These are phyloP conservation scores for Labia minor DNA, from an alignment of 2,888 invertebrate genomes.

Conservation along the genomic window DNA sequence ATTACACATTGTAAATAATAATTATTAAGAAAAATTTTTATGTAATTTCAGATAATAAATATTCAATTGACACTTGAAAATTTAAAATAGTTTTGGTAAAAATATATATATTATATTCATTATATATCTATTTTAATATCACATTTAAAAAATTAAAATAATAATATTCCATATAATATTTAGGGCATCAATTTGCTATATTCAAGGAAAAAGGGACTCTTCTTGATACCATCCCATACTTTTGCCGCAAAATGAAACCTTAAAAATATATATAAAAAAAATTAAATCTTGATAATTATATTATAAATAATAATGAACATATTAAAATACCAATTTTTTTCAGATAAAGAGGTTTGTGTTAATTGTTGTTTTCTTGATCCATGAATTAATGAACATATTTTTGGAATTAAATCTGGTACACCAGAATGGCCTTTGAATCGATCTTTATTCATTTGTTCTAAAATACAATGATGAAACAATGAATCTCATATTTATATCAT, in stretches of 20 bases:
- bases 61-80: too few relatives aligned
- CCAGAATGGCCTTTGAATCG: slow-evolving; percentile 50
- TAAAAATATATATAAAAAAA: slow-evolving; percentile 23
- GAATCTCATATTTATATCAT: too few relatives aligned
- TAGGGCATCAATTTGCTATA: slow-evolving; percentile 67
- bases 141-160: not conserved
- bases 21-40: too few relatives aligned
- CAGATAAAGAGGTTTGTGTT: slow-evolving; percentile 61
- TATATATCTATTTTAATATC: not conserved
- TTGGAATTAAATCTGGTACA: slow-evolving; percentile 51
- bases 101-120: not conserved
- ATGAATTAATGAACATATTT: slow-evolving; percentile 48
- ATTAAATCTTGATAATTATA: slow-evolving; percentile 18
- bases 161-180: not conserved
- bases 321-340: slow-evolving; percentile 58
- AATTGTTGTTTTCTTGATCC: slow-evolving; percentile 58
- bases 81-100: not conserved
- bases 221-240: slow-evolving; percentile 75
- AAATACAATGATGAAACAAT: too few relatives aligned
- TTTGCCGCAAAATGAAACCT: slow-evolving; percentile 67
- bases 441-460: too few relatives aligned
- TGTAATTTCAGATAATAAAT: too few relatives aligned
- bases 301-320: slow-evolving; percentile 14
- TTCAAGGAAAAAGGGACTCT: slow-evolving; percentile 72
- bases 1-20: too few relatives aligned